Percentiles rank a stretch among this genome's conserved stretches.
Evolutionary conservation across 1,140 invertebrate species (phyloP).

Genomic region (Zeugodacus cucurbitae): DNA sequence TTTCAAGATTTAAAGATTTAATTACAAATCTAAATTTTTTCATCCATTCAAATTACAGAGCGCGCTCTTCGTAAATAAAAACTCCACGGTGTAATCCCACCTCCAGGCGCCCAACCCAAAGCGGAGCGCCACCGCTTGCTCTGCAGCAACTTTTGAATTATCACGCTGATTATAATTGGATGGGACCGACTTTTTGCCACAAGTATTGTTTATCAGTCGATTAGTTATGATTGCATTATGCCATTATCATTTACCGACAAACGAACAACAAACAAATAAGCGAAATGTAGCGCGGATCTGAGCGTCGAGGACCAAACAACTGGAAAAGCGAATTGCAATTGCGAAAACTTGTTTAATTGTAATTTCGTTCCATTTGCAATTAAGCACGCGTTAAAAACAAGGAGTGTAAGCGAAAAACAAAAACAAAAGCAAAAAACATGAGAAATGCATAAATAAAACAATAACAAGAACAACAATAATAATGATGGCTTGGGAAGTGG

Average conservation of each 20-base stretch:
- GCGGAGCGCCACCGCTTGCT: not conserved
- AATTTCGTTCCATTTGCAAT: constrained; percentile 7
- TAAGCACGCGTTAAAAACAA: constrained; percentile 11
- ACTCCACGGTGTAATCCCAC: not conserved
- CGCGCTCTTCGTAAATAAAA: not conserved
- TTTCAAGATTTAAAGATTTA: too few relatives aligned
- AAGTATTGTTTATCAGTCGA: constrained; percentile 13
- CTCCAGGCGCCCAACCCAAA: not conserved
- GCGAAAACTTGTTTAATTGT: constrained; percentile 13
- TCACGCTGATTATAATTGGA: not conserved
- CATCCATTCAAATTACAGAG: too few relatives aligned
- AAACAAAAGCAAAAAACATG: not conserved
- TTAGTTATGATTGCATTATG: constrained; percentile 22
- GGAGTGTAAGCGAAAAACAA: not conserved
- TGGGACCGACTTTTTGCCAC: not conserved
- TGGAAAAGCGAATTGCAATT: not conserved
- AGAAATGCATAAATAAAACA: not conserved
- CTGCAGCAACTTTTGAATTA: not conserved
- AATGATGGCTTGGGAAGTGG: not conserved
- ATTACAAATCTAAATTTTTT: too few relatives aligned
- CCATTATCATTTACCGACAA: not conserved
- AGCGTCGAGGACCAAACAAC: not conserved
- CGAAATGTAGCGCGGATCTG: not conserved
- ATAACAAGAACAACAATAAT: not conserved
- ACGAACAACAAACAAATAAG: not conserved